Evolutionary conservation across 2,888 invertebrate species (phyloP), one percentile per base, ranked within the genome.

Genomic region (Megaustenia siamemsis): DNA sequence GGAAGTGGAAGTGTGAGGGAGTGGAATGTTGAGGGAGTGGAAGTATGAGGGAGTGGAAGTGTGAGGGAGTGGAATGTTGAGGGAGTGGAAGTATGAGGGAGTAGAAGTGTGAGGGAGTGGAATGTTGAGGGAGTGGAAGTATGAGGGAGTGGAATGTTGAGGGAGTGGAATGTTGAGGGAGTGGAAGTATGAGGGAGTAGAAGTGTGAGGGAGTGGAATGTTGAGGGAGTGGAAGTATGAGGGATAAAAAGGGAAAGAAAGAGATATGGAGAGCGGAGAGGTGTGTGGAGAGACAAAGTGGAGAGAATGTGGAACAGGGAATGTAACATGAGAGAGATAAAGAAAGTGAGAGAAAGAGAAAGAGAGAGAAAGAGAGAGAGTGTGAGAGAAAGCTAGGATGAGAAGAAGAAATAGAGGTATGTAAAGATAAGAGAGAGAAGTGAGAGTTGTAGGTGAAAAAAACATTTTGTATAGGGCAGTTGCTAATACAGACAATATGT

Each of bases 341-440:
- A 43, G 73, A 73, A 43, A 73, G 73, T 43, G 45, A 43, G 43
- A n/a, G 73, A 43, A n/a, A 73, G 73, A 73, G 21, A 43, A 43
- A 73, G 15, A 73, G 73, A n/a, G 45, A 45, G n/a, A 73, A 21
- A 28, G 40, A 56, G 60, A 56, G 49, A n/a, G 18, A 38, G 40
- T 24, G 21, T 15, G 43, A 43, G 45, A 71, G 40, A 43, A 40
- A 40, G 71, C 21, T 38, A 71, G 71, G 24, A 40, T 40, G 40
- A 24, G 24, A 32, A 21, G 66, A 66, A 28, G 38, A 12, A 68
- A 21, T 15, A 24, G 24, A 21, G 21, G 56, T 21, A 56, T 5
- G 38, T 28, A 8, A 21, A 32, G 21, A 21, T 5, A 12, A 68
- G 68, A 68, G 32, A 28, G 43, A 73, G 73, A 43, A n/a, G 28